These are phyloP conservation scores for Tanypteryx hageni DNA, from an alignment of 2,888 invertebrate species.

Conservation along the genomic window DNA sequence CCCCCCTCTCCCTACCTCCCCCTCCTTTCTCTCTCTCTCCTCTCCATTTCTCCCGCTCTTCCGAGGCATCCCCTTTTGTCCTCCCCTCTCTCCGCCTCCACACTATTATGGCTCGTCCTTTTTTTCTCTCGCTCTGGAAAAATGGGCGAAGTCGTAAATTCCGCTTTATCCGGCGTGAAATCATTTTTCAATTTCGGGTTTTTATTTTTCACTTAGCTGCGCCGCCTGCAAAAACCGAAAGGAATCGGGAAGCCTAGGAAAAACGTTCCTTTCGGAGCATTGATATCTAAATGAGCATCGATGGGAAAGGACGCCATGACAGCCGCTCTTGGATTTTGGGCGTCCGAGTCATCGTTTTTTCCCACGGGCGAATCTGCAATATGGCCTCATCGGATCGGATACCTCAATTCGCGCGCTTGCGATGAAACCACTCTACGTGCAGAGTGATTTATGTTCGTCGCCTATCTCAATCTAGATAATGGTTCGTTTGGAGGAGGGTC, in stretches of 20 bases:
- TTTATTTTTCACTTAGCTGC: conserved; percentile 58
- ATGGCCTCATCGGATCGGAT: conserved; percentile 24
- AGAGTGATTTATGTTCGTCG: neutral
- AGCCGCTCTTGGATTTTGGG: neutral
- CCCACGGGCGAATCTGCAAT: conserved; percentile 6
- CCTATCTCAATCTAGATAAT: neutral
- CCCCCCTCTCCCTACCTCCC: neutral
- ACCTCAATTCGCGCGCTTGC: conserved; percentile 1
- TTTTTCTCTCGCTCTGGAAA: conserved; percentile 26
- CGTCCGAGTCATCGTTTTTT: neutral
- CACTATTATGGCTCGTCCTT: neutral
- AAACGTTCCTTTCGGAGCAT: conserved; percentile 21
- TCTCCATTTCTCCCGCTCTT: neutral
- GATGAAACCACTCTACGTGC: neutral
- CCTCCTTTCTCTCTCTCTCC: neutral
- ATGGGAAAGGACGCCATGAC: conserved; percentile 3
- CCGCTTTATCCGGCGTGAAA: conserved; percentile 50
- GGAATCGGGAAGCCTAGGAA: conserved; percentile 12
- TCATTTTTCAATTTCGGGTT: conserved; percentile 56
- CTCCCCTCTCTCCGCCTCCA: neutral
- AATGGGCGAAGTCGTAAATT: conserved; percentile 54
- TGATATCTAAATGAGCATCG: conserved; percentile 61
- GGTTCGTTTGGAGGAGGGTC: too few relatives aligned
- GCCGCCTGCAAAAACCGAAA: conserved; percentile 33
- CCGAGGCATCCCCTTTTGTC: neutral